Evolutionary conservation across 1,140 invertebrate species (phyloP).

Genomic region (Ladona fulva): DNA sequence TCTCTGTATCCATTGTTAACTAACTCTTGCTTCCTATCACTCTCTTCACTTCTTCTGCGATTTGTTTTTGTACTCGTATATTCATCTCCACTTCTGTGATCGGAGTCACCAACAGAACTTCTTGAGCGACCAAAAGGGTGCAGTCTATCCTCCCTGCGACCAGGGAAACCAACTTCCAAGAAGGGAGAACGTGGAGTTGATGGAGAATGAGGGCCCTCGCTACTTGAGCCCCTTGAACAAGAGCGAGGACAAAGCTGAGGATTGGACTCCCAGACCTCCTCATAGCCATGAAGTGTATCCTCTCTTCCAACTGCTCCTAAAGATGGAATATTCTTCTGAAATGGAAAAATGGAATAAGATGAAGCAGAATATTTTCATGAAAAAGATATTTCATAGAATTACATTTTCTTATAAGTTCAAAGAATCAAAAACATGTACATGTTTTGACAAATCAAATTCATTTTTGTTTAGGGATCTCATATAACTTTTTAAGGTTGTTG

Average conservation of each 20-base stretch:
- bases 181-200: neutral
- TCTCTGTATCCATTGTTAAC: neutral
- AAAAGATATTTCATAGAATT: no score
- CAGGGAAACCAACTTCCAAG: neutral
- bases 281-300: conserved; percentile 24
- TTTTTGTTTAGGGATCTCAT: no score
- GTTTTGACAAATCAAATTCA: no score
- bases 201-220: neutral
- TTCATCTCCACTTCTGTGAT: conserved; percentile 1
- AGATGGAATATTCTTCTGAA: neutral
- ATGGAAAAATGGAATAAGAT: neutral
- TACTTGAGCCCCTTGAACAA: neutral
- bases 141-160: neutral
- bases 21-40: neutral
- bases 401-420: no score
- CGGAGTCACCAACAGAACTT: neutral
- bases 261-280: conserved; percentile 26
- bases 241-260: conserved; percentile 1
- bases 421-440: no score
- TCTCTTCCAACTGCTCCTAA: conserved; percentile 24
- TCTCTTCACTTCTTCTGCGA: neutral
- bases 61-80: neutral
- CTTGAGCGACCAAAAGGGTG: neutral
- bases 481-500: no score
- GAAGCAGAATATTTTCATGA: no score